Percentiles rank a stretch among this genome's conserved stretches.
phyloP scores from a whole-genome alignment of 2,797 vertebrate genomes.

The Notamacropus eugenii region DNA sequence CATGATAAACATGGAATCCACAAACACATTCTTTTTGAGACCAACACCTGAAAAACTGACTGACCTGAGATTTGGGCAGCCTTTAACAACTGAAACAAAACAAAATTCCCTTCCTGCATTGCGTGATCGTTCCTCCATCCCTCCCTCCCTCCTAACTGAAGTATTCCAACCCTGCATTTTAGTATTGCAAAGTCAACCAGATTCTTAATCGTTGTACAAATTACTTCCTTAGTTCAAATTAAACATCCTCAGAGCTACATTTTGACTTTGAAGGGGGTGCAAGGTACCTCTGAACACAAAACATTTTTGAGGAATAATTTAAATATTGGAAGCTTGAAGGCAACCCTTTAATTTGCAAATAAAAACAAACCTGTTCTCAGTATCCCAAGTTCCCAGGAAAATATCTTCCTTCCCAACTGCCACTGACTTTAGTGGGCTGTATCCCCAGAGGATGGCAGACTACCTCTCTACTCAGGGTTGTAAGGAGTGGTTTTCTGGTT shows the following conservation, averaged over 20 bases:
- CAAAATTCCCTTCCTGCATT: not conserved
- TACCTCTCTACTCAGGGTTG: not conserved
- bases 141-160: conserved; percentile 18
- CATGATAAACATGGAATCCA: conserved; percentile 30
- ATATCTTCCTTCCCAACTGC: not conserved
- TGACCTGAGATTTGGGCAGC: not conserved
- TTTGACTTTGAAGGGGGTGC: not conserved
- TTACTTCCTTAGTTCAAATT: conserved; percentile 12
- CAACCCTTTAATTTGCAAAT: conserved; percentile 33
- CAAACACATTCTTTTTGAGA: not conserved
- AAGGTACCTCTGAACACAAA: not conserved
- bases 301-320: not conserved
- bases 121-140: not conserved
- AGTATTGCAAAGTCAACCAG: not conserved
- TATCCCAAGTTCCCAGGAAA: not conserved
- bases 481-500: not conserved
- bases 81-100: conserved; percentile 35
- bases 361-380: conserved; percentile 9
- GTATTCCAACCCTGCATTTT: conserved; percentile 7
- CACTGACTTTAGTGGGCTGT: not conserved
- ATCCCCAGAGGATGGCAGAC: not conserved
- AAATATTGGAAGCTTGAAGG: conserved; percentile 29
- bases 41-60: conserved; percentile 19
- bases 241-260: not conserved
- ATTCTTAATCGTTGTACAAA: conserved; percentile 1